These are phyloP conservation scores for Trichogramma evanescens DNA, from an alignment of 2,888 invertebrate genomes.

Conservation along the genomic window DNA sequence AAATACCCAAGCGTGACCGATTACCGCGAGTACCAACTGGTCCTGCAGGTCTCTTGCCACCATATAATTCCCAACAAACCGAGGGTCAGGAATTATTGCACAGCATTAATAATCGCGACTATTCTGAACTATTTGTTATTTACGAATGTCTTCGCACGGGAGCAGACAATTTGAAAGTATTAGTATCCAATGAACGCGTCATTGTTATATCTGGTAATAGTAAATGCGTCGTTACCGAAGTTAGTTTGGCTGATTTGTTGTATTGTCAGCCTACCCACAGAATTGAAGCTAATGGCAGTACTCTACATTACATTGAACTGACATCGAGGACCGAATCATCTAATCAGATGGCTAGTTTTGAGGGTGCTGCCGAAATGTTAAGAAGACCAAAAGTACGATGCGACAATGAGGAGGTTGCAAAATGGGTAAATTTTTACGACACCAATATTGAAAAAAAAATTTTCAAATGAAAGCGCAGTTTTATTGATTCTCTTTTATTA, in stretches of 20 bases:
- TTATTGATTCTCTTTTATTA: background rate
- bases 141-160: slow-evolving; percentile 71
- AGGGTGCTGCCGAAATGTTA: slow-evolving; percentile 49
- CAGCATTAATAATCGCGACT: slow-evolving; percentile 64
- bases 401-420: slow-evolving; percentile 64
- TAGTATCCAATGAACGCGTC: slow-evolving; percentile 69
- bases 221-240: slow-evolving; percentile 44
- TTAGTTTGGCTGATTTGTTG: slow-evolving; percentile 53
- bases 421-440: slow-evolving; percentile 48
- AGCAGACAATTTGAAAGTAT: slow-evolving; percentile 72
- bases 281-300: slow-evolving; percentile 48
- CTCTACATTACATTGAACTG: slow-evolving; percentile 65
- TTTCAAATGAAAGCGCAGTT: background rate
- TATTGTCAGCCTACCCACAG: slow-evolving; percentile 57
- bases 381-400: slow-evolving; percentile 73
- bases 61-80: slow-evolving; percentile 69
- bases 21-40: slow-evolving; percentile 69
- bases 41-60: slow-evolving; percentile 77
- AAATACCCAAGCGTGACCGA: slow-evolving; percentile 62
- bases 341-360: slow-evolving; percentile 45
- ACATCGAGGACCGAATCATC: slow-evolving; percentile 45
- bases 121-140: slow-evolving; percentile 73
- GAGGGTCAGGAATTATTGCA: slow-evolving; percentile 76
- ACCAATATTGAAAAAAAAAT: background rate
- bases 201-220: slow-evolving; percentile 51